phyloP scores from a whole-genome alignment of 2,888 invertebrate genomes.

The Dromius quadrimaculatus region DNA sequence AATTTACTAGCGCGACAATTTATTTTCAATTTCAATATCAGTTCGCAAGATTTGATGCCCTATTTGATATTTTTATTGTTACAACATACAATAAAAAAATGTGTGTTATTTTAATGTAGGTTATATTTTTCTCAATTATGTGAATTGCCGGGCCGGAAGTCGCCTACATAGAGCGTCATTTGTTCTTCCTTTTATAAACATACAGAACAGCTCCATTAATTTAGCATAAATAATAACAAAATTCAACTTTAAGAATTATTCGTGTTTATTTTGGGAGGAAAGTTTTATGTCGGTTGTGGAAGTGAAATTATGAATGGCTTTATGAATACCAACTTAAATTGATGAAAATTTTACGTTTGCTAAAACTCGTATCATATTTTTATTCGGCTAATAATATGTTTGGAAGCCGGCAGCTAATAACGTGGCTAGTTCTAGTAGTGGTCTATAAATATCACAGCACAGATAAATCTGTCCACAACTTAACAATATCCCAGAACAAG shows the following conservation, averaged over 20 bases:
- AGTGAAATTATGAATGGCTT: too few species aligned
- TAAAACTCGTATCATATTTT: constrained; percentile 8
- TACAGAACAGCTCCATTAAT: not conserved
- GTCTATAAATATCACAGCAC: constrained; percentile 10
- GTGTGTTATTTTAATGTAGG: not conserved
- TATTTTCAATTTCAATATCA: too few species aligned
- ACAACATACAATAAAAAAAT: too few species aligned
- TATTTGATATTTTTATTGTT: too few species aligned
- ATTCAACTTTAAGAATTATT: too few species aligned
- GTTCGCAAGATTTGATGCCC: too few species aligned
- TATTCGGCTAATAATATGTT: constrained; percentile 10
- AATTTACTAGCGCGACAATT: too few species aligned
- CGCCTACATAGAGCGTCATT: constrained; percentile 4
- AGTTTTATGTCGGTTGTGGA: too few species aligned
- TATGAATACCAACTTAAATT: too few species aligned
- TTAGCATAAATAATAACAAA: not conserved
- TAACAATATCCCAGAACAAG: constrained; percentile 15
- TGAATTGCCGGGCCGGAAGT: constrained; percentile 5
- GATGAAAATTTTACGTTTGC: too few species aligned
- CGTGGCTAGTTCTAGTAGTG: not conserved
- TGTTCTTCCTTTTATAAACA: constrained; percentile 8
- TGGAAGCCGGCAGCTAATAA: not conserved
- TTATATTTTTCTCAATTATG: constrained; percentile 13
- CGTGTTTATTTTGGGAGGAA: too few species aligned
- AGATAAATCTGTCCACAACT: constrained; percentile 19